Evolutionary conservation across 2,797 vertebrate species (phyloP).

Genomic region (Muscicapa comitata): DNA sequence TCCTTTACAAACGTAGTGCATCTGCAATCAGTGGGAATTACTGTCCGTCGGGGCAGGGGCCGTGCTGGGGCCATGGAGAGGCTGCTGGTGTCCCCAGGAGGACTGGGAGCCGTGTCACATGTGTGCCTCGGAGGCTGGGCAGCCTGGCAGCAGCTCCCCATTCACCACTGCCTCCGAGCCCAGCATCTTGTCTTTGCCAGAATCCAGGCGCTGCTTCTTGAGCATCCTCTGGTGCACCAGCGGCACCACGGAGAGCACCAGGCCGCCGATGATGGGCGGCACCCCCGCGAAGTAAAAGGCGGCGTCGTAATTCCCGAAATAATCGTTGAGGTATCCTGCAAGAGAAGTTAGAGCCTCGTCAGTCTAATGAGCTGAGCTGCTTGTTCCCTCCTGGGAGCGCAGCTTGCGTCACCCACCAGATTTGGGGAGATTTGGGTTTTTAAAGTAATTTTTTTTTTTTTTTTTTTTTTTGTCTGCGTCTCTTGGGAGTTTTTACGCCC

Average conservation of each 20-base stretch:
- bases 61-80: constrained; percentile 48
- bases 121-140: constrained; percentile 86
- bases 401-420: not conserved
- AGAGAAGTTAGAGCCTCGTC: not conserved
- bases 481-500: not conserved
- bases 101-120: constrained; percentile 72
- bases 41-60: not conserved
- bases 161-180: constrained; percentile 80
- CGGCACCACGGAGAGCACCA: constrained; percentile 93
- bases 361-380: not conserved
- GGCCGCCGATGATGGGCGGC: constrained; percentile 88
- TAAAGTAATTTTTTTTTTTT: not conserved
- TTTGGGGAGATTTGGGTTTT: not conserved
- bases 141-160: constrained; percentile 91
- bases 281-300: constrained; percentile 95
- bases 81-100: constrained; percentile 66
- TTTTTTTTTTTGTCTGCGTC: not conserved
- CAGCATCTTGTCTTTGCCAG: constrained; percentile 88
- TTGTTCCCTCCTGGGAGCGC: not conserved
- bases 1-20: constrained; percentile 35
- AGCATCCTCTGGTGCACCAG: constrained; percentile 83
- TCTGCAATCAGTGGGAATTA: not conserved
- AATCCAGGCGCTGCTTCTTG: constrained; percentile 78
- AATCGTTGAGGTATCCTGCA: constrained; percentile 87
- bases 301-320: constrained; percentile 85